Base-by-base conservation (phyloP, 1,140 invertebrate species). In the Diuraphis noxia region DNA sequence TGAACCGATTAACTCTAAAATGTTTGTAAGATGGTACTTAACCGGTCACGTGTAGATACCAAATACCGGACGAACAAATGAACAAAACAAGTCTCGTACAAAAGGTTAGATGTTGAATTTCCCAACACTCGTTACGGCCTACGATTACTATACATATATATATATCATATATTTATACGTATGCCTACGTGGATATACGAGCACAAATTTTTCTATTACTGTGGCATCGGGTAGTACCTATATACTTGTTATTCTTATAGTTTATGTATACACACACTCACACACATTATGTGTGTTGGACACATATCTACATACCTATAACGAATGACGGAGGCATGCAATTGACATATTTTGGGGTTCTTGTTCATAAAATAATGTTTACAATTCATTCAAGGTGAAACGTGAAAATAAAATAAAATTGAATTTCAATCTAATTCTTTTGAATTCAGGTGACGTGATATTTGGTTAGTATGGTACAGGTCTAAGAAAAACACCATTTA, bases 1-100 rank as follows among this genome's bases (percentile, higher is more conserved):
- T 41, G 88, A 77, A 89, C 40, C 88, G 88, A 89, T 89, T 89
- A 89, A 89, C 88, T 89, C 88, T 89, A 41, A 89, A 89, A 89
- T 77, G 88, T 63, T 77, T 40, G 88, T 89, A 41, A 40, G 63
- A 36, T 21, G 56, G 72, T 90, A 90, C 72, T 90, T 90, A 81
- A 90, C 56, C 72, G 88, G 88, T 90, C 88, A 79, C 88, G 63
- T 34, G 88, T 90, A 9, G 17, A 41, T 77, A 77, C 23, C 38
- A 36, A 81, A 81, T 81, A 81, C 88, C 21, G 34, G 72, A 90
- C 56, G 63, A 43, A 89, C 72, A 49, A 89, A 90, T 36, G 88
- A 90, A 77, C 23, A 81, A 81, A 72, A 90, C 88, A 41, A 77
- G 88, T 77, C 88, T 81, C 34, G 36, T 56, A 87, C 85, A 38